Evolutionary conservation across 2,113 vertebrate genomes (phyloP).

Genomic region (Oncorhynchus mykiss): DNA sequence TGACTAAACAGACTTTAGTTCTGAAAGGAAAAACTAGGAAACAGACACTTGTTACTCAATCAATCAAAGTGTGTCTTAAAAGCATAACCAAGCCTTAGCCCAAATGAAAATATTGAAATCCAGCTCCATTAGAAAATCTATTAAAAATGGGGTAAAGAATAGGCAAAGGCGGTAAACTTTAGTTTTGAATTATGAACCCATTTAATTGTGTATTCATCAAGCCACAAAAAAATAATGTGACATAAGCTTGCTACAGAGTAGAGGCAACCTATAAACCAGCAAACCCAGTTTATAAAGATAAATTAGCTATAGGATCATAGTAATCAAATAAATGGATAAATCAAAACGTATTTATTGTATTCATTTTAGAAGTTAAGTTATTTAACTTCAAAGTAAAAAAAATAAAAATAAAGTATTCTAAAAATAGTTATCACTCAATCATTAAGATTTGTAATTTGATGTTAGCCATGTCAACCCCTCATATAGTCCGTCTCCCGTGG

Average conservation of each 20-base stretch:
- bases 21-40: not conserved
- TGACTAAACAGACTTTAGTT: not conserved
- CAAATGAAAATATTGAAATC: slow-evolving; percentile 50
- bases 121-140: slow-evolving; percentile 61
- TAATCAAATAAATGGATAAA: slow-evolving; percentile 78
- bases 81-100: slow-evolving; percentile 47
- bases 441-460: slow-evolving; percentile 99
- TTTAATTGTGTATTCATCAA: slow-evolving; percentile 62
- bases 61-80: slow-evolving; percentile 21
- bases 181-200: slow-evolving; percentile 60
- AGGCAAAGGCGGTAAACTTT: slow-evolving; percentile 70
- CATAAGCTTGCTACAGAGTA: slow-evolving; percentile 59
- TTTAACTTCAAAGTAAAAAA: slow-evolving; percentile 62
- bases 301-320: slow-evolving; percentile 70
- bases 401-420: slow-evolving; percentile 51
- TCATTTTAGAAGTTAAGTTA: slow-evolving; percentile 66
- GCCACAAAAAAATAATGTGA: slow-evolving; percentile 50
- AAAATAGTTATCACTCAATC: slow-evolving; percentile 79
- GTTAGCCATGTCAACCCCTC: slow-evolving; percentile 99
- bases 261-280: slow-evolving; percentile 70
- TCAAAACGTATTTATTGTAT: slow-evolving; percentile 72
- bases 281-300: slow-evolving; percentile 67
- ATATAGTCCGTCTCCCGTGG: slow-evolving; percentile 96
- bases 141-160: slow-evolving; percentile 64
- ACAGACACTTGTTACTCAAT: not conserved